Conservation (phyloP, 2,113 vertebrate genomes). For the Empidonax alnorum region DNA sequence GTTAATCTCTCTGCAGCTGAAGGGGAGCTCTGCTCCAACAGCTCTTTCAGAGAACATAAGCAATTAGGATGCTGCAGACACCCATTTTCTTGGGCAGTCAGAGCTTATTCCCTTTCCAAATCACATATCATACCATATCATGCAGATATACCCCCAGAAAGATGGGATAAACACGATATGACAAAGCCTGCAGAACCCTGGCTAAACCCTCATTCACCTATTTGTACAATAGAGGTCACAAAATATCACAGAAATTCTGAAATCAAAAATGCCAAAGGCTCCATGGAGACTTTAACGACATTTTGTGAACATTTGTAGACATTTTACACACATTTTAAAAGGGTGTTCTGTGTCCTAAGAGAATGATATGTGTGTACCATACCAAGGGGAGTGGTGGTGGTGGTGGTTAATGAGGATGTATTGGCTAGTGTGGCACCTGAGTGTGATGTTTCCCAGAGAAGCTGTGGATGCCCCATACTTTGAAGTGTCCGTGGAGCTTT, state of each 20-base stretch:
- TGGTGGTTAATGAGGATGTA: neutral
- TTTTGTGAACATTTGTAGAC: neutral
- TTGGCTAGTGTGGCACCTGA: neutral
- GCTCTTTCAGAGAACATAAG: neutral
- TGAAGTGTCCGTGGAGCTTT: neutral
- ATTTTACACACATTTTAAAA: neutral
- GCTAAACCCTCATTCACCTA: neutral
- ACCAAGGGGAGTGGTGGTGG: neutral
- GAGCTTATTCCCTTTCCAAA: neutral
- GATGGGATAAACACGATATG: neutral
- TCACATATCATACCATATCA: neutral
- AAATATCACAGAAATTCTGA: neutral
- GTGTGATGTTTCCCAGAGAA: neutral
- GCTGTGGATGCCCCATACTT: fast-evolving
- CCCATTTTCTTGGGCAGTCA: neutral
- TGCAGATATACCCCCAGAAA: neutral
- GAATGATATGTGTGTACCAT: neutral
- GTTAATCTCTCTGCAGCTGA: neutral
- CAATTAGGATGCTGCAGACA: neutral
- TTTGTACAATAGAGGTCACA: neutral
- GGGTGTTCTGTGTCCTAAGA: fast-evolving
- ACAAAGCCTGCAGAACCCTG: neutral
- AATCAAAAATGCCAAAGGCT: neutral
- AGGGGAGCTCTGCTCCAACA: neutral
- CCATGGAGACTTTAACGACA: neutral